Conservation (phyloP, 1,140 invertebrate genomes). For the Drosophila burlai region DNA sequence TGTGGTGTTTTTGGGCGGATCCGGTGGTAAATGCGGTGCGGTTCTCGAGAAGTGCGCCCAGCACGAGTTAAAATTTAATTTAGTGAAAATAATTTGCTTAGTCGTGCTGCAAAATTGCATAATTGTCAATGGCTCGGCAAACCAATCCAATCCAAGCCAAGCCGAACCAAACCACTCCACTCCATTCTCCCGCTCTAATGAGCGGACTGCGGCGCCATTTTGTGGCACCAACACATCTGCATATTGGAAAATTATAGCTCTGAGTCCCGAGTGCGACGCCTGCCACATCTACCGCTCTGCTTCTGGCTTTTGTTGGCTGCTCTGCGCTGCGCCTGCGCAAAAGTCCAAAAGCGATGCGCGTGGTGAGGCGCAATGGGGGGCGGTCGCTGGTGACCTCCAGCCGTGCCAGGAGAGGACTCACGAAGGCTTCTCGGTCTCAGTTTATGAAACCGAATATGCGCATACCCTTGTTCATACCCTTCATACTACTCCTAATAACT, state of each 20-base stretch:
- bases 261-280: constrained; percentile 41
- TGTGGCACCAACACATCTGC: constrained; percentile 77
- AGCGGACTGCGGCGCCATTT: constrained; percentile 71
- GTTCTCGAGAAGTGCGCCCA: constrained; percentile 75
- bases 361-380: constrained; percentile 73
- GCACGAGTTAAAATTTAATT: constrained; percentile 85
- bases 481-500: background rate
- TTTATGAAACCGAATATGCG: background rate
- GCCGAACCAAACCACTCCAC: constrained; percentile 22
- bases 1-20: constrained; percentile 56
- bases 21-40: constrained; percentile 40
- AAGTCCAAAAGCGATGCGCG: constrained; percentile 72
- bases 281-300: constrained; percentile 43
- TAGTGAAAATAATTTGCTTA: constrained; percentile 84
- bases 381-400: constrained; percentile 75
- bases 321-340: constrained; percentile 73
- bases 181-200: constrained; percentile 52
- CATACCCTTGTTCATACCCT: constrained; percentile 36
- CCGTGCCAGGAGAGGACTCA: constrained; percentile 66
- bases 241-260: constrained; percentile 81
- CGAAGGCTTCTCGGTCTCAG: too few species aligned
- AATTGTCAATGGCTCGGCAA: constrained; percentile 67
- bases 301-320: constrained; percentile 70
- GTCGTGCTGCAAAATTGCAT: constrained; percentile 78
- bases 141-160: constrained; percentile 24